Percentiles rank a stretch among this genome's conserved stretches.
These are phyloP conservation scores for Therioaphis trifolii DNA, from an alignment of 2,888 invertebrate species.

Conservation along the genomic window DNA sequence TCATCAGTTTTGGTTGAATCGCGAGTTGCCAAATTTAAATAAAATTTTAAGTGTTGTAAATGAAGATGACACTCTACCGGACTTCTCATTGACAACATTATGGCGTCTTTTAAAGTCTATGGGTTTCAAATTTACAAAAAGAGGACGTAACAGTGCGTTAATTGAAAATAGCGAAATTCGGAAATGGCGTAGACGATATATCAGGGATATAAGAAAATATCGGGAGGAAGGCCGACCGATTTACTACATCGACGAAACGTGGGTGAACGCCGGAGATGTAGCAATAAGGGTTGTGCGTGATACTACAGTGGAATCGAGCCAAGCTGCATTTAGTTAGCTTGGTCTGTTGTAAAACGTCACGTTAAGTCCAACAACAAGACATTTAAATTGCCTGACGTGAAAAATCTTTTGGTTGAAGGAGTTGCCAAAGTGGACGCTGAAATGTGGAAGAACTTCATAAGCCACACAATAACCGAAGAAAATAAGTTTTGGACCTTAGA, in stretches of 20 bases:
- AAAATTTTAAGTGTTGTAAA: neutral
- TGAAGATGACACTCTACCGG: neutral
- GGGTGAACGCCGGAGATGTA: constrained; percentile 27
- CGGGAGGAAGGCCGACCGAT: constrained; percentile 10
- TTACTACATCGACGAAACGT: too few species aligned
- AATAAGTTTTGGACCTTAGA: too few species aligned
- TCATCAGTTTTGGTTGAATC: constrained; percentile 10
- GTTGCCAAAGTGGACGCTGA: too few species aligned
- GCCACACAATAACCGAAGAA: too few species aligned
- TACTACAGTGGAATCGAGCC: too few species aligned
- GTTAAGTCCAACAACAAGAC: too few species aligned
- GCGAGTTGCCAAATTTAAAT: constrained; percentile 19
- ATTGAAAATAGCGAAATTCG: constrained; percentile 27
- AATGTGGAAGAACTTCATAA: too few species aligned
- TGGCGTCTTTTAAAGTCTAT: neutral
- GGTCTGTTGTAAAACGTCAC: too few species aligned
- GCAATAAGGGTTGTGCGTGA: too few species aligned
- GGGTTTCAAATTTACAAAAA: neutral
- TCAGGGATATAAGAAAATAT: constrained; percentile 30
- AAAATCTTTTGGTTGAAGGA: too few species aligned
- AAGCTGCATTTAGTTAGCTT: too few species aligned
- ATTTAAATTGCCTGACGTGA: too few species aligned
- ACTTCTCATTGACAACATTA: neutral
- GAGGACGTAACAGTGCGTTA: constrained; percentile 26
- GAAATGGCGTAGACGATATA: constrained; percentile 1